These are phyloP conservation scores for Macrobrachium rosenbergii DNA, from an alignment of 1,140 invertebrate genomes.

Conservation along the genomic window DNA sequence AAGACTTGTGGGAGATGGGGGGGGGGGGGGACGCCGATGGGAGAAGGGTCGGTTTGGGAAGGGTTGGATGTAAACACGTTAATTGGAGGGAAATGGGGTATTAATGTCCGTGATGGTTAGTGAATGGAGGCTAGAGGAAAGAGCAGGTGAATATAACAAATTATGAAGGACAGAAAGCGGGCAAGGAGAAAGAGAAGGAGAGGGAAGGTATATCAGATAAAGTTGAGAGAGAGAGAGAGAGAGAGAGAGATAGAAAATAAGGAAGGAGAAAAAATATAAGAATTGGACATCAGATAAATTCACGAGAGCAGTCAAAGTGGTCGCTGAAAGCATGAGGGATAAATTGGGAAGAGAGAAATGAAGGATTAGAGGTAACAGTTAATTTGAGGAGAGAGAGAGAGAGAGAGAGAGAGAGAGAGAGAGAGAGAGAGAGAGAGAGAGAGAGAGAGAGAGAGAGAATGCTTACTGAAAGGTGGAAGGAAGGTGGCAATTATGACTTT, in stretches of 20 bases:
- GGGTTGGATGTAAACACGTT: background rate
- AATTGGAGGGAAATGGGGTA: background rate
- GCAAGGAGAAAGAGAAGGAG: no score
- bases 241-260: constrained; percentile 15
- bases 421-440: constrained; percentile 28
- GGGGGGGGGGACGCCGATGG: background rate
- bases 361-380: background rate
- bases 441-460: constrained; percentile 27
- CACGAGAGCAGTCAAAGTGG: background rate
- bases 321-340: background rate
- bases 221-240: constrained; percentile 7
- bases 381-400: constrained; percentile 12
- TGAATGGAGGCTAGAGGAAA: background rate
- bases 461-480: no score
- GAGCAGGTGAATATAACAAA: background rate
- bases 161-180: no score
- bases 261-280: background rate
- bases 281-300: background rate
- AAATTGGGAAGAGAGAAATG: background rate
- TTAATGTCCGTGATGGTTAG: background rate
- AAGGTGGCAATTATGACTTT: no score
- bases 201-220: no score
- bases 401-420: constrained; percentile 31
- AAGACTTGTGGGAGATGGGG: background rate
- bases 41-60: background rate